A percentile compares a stretch with the other conserved stretches of the same genome.
Evolutionary conservation across 53 echinoderm and acorn worm genomes (phyloP).

Genomic region (Echinarachnius parma): DNA sequence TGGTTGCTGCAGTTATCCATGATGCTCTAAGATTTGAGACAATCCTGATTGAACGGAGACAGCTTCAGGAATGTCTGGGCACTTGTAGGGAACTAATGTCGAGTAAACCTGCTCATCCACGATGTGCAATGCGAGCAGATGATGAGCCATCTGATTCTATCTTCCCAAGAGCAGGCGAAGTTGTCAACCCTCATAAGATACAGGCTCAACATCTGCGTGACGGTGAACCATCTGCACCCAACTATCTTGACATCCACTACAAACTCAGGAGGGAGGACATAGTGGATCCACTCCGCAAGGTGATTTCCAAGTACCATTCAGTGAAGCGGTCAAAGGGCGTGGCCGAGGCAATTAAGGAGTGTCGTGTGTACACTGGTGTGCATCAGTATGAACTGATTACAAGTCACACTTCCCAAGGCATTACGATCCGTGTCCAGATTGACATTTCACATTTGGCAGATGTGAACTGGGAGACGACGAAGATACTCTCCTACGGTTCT

Average conservation of each 20-base stretch:
- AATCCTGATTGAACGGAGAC: too few relatives aligned
- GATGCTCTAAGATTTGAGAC: too few relatives aligned
- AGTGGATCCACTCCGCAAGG: slow-evolving; percentile 70
- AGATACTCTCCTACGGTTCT: slow-evolving; percentile 59
- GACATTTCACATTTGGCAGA: slow-evolving; percentile 15
- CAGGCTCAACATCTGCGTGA: slow-evolving; percentile 9
- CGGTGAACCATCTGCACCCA: slow-evolving; percentile 40
- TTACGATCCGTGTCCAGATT: slow-evolving; percentile 57
- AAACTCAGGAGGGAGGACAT: slow-evolving; percentile 87
- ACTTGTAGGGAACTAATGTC: too few relatives aligned
- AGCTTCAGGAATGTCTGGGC: too few relatives aligned
- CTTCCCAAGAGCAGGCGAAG: slow-evolving; percentile 56
- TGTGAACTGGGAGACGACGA: slow-evolving; percentile 46
- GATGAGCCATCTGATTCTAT: slow-evolving; percentile 44
- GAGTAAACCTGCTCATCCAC: too few relatives aligned
- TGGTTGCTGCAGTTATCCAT: too few relatives aligned
- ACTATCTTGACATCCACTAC: slow-evolving; percentile 68
- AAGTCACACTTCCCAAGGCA: slow-evolving; percentile 21
- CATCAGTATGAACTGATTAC: slow-evolving; percentile 49
- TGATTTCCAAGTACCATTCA: slow-evolving; percentile 59
- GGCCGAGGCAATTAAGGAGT: slow-evolving; percentile 48
- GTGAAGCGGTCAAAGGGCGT: slow-evolving; percentile 14
- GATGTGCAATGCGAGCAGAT: too few relatives aligned
- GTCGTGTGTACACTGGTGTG: slow-evolving; percentile 43
- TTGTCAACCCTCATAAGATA: slow-evolving; percentile 27